Conservation (phyloP, 2,797 vertebrate genomes). For the Picus viridis region DNA sequence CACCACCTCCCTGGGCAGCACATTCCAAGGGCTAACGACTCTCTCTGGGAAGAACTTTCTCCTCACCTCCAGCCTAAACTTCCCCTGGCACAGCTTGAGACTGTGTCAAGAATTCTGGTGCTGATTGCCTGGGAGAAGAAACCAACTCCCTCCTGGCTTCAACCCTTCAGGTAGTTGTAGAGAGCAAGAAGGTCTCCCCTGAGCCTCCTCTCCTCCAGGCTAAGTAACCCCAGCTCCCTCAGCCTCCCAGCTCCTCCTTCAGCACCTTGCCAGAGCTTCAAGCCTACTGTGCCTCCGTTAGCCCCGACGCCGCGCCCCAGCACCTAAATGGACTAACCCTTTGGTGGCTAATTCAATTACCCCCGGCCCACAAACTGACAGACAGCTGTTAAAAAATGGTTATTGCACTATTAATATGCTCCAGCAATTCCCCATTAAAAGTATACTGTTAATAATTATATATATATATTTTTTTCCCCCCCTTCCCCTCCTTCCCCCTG, state of each 20-base stretch:
- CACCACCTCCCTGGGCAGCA: too few species aligned
- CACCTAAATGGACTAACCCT: conserved; percentile 72
- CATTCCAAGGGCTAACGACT: too few species aligned
- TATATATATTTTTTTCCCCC: not conserved
- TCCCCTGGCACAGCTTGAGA: too few species aligned
- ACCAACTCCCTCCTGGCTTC: too few species aligned
- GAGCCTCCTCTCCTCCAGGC: too few species aligned
- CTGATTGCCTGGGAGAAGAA: too few species aligned
- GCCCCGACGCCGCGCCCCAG: not conserved
- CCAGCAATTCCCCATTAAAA: conserved; percentile 85
- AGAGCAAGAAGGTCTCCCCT: too few species aligned
- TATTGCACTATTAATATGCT: conserved; percentile 85
- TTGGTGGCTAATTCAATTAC: conserved; percentile 83
- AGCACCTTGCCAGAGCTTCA: not conserved
- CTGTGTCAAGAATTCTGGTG: too few species aligned
- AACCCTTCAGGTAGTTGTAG: too few species aligned
- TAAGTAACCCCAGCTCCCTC: too few species aligned
- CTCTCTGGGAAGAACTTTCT: too few species aligned
- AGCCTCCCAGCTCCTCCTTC: not conserved
- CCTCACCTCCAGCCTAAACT: too few species aligned
- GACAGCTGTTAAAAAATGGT: conserved; percentile 85
- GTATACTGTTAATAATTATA: conserved; percentile 81
- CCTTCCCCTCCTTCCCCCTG: conserved; percentile 68
- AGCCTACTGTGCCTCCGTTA: not conserved
- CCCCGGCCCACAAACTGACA: conserved; percentile 78